Evolutionary conservation across 2,888 invertebrate species (phyloP).

Genomic region (Rhimphoctona megacephalus): DNA sequence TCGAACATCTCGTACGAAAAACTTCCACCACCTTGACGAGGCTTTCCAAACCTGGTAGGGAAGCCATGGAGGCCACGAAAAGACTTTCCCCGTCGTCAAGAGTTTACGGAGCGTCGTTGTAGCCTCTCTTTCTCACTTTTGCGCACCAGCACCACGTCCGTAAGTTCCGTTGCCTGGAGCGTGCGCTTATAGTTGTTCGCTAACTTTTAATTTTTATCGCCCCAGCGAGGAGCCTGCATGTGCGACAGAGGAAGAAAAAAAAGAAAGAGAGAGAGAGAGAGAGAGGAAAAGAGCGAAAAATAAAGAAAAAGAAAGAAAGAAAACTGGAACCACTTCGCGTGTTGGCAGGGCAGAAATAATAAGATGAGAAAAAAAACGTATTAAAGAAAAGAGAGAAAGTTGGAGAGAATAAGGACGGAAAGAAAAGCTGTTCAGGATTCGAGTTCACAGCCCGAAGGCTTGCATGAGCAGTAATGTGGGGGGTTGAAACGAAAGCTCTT

Average conservation of each 20-base stretch:
- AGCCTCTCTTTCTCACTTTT: background rate
- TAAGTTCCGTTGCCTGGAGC: slow-evolving; percentile 26
- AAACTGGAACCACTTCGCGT: slow-evolving; percentile 29
- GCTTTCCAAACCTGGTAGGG: slow-evolving; percentile 26
- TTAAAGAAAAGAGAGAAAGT: background rate
- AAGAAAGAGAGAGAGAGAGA: background rate
- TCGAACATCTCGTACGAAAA: slow-evolving; percentile 41
- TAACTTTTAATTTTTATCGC: slow-evolving; percentile 70
- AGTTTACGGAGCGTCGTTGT: slow-evolving; percentile 58
- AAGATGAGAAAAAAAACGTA: slow-evolving; percentile 6
- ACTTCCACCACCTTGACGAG: slow-evolving; percentile 56
- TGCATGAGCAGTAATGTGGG: slow-evolving; percentile 19
- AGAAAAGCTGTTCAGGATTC: slow-evolving; percentile 13
- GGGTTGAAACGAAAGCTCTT: slow-evolving; percentile 26
- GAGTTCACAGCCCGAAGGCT: slow-evolving; percentile 41
- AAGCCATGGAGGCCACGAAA: slow-evolving; percentile 39
- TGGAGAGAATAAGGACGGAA: background rate
- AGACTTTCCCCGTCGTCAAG: slow-evolving; percentile 34
- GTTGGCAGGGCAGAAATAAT: slow-evolving; percentile 27
- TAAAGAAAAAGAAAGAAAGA: background rate
- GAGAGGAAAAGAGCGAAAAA: background rate
- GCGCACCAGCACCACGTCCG: slow-evolving; percentile 4
- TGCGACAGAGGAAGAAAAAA: background rate
- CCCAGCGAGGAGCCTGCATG: slow-evolving; percentile 54
- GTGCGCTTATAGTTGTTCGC: slow-evolving; percentile 61